Evolutionary conservation across 2,797 vertebrate species (phyloP), one percentile per base, ranked within the genome.

Genomic region (Molossus molossus): DNA sequence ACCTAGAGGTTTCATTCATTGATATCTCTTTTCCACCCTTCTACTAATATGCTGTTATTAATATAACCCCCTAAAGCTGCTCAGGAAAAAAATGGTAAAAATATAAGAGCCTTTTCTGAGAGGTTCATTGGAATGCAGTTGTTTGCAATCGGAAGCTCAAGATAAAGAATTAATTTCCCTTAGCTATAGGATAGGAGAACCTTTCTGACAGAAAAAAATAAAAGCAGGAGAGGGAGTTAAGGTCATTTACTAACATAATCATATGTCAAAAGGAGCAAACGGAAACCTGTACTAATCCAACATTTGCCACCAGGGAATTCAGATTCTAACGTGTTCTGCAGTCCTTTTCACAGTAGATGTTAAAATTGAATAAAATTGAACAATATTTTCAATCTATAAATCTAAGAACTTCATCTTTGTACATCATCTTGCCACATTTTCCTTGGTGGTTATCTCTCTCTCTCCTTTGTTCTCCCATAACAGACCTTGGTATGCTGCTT

Each of bases 341-440:
- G 57, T 57, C 48, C 57, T 96, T 96, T 91, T 93, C 58, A 96
- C 85, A 21, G 83, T 1, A 81, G 37, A 82, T 29, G 86, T 75
- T 80, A 81, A 97, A 93, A 96, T 62, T 86, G 69, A 40, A 93
- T 40, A 58, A 29, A 48, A 23, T 7, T 64, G 45, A 93, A 93
- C 29, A 92, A 87, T 82, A 37, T 12, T 83, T 96, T 92, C 40
- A 94, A 84, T 86, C 84, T 77, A 8, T 33, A 75, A 75, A 27
- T 18, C 75, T 93, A 70, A 79, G 76, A 90, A 92, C 53, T 84
- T 33, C 12, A 55, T 12, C 53, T 57, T 65, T 67, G 69, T 50
- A 70, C 53, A 96, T 62, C 81, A 77, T 50, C 10, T 89, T 95
- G 90, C 40, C 94, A 25, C 37, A 9, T 96, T 95, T 87, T 96